These are phyloP conservation scores for Trachelus iudaicus DNA, from an alignment of 2,888 invertebrate species.

Conservation along the genomic window DNA sequence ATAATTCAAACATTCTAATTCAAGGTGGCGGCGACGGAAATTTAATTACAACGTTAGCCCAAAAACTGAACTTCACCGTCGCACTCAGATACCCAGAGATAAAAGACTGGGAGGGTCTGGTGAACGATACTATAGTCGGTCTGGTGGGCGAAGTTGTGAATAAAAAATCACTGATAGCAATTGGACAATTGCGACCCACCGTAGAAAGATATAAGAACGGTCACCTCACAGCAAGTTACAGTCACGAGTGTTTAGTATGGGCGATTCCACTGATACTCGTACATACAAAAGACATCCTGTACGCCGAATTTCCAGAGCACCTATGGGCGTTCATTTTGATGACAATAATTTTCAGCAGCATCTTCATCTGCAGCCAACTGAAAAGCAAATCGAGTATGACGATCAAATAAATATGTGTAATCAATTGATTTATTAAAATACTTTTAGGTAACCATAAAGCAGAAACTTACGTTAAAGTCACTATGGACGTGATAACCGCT, in stretches of 20 bases:
- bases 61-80: neutral
- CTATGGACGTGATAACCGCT: neutral
- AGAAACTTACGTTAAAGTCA: neutral
- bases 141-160: neutral
- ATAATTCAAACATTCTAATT: neutral
- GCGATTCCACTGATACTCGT: neutral
- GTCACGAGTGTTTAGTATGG: neutral
- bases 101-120: neutral
- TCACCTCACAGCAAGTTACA: neutral
- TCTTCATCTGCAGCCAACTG: neutral
- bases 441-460: neutral
- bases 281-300: neutral
- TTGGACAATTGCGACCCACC: neutral
- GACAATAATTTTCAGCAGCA: neutral
- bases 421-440: neutral
- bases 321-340: neutral
- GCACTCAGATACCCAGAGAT: neutral
- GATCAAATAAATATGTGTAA: neutral
- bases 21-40: neutral
- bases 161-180: neutral
- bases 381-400: neutral
- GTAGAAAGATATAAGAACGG: neutral
- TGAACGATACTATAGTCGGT: neutral
- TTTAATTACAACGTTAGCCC: neutral
- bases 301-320: neutral